Evolutionary conservation across 2,888 invertebrate species (phyloP).

Genomic region (Drosophila emarginata): DNA sequence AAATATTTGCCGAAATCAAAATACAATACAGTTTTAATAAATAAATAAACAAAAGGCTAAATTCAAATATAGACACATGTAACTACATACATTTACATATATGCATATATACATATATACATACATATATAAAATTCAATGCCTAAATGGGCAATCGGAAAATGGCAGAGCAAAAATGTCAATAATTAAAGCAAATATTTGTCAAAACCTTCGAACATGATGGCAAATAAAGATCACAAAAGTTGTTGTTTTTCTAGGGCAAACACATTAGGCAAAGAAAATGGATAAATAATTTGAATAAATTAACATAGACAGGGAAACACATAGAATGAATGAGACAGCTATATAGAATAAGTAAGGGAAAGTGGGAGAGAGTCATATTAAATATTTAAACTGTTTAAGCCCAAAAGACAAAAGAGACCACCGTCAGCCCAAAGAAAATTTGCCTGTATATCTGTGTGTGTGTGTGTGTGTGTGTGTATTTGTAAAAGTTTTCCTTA

Average conservation of each 20-base stretch:
- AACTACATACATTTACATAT: conserved; percentile 19
- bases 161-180: conserved; percentile 18
- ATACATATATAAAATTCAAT: conserved; percentile 34
- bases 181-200: conserved; percentile 52
- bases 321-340: conserved; percentile 25
- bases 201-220: conserved; percentile 13
- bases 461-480: conserved; percentile 17
- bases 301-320: conserved; percentile 34
- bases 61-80: conserved; percentile 19
- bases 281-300: conserved; percentile 65
- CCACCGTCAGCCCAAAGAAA: conserved; percentile 5
- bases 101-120: background rate
- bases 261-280: conserved; percentile 54
- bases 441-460: conserved; percentile 14
- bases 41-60: conserved; percentile 33
- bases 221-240: conserved; percentile 51
- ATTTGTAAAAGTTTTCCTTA: background rate
- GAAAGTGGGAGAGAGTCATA: conserved; percentile 18
- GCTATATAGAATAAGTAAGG: background rate
- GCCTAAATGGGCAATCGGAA: background rate
- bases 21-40: conserved; percentile 35
- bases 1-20: conserved; percentile 43
- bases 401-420: conserved; percentile 40
- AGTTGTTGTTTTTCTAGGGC: conserved; percentile 28
- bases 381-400: conserved; percentile 63